These are phyloP conservation scores for Nasonia oneida DNA, from an alignment of 2,888 invertebrate species.

Conservation along the genomic window DNA sequence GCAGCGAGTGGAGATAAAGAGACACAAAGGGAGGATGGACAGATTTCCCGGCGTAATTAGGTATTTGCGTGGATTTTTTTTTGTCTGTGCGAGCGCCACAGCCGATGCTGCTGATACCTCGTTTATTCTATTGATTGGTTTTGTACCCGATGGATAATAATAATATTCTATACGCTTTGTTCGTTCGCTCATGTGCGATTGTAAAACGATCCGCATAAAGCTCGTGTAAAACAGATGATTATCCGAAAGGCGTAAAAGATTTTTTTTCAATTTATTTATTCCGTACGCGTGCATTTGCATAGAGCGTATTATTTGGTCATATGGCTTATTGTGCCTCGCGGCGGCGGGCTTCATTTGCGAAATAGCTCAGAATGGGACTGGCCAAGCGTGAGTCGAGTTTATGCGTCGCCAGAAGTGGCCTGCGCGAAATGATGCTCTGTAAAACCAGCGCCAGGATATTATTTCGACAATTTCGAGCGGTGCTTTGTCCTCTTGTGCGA, in stretches of 20 bases:
- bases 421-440: conserved; percentile 26
- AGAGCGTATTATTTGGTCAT: conserved; percentile 15
- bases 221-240: not conserved
- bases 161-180: not conserved
- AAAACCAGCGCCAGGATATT: conserved; percentile 40
- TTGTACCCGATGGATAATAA: not conserved
- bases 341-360: conserved; percentile 63
- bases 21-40: conserved; percentile 57
- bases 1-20: conserved; percentile 24
- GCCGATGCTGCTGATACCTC: not conserved
- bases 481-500: conserved; percentile 5
- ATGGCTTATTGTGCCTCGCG: conserved; percentile 9
- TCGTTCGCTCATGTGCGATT: not conserved
- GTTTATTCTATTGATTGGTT: not conserved
- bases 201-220: not conserved
- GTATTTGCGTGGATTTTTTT: conserved; percentile 35
- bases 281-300: not conserved
- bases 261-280: not conserved
- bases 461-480: conserved; percentile 28
- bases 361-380: conserved; percentile 57
- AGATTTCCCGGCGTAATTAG: conserved; percentile 53
- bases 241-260: not conserved
- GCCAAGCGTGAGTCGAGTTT: conserved; percentile 33
- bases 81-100: not conserved
- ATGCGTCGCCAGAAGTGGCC: conserved; percentile 6